Percentiles rank a stretch among this genome's conserved stretches.
These are phyloP conservation scores for Oegoconia quadripuncta DNA, from an alignment of 2,888 invertebrate genomes.

Conservation along the genomic window DNA sequence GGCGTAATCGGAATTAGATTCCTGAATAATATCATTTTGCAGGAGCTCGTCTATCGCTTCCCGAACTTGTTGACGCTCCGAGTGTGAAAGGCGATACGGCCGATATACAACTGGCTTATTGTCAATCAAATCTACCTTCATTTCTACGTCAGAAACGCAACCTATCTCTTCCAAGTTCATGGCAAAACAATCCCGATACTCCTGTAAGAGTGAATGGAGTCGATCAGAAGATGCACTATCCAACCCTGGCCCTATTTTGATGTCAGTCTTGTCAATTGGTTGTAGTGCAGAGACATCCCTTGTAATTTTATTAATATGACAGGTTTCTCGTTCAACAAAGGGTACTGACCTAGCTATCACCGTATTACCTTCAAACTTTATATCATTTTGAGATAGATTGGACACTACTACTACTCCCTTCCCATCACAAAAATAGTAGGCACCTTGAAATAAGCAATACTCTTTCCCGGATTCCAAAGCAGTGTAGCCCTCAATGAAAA, in stretches of 20 bases:
- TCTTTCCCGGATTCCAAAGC: constrained; percentile 14
- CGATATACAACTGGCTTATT: constrained; percentile 21
- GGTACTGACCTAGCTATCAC: constrained; percentile 1
- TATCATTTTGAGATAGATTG: background rate
- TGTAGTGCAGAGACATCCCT: background rate
- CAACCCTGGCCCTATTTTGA: background rate
- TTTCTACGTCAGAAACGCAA: constrained; percentile 12
- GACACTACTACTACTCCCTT: constrained; percentile 12
- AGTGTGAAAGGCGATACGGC: constrained; percentile 19
- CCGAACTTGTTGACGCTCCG: constrained; percentile 18
- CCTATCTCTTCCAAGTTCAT: constrained; percentile 17
- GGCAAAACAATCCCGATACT: constrained; percentile 4
- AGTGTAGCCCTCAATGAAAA: constrained; percentile 16
- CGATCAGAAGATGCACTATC: background rate
- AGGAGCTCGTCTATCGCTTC: constrained; percentile 19
- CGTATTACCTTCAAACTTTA: background rate
- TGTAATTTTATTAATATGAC: constrained; percentile 1
- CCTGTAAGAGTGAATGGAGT: background rate
- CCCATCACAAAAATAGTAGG: constrained; percentile 10
- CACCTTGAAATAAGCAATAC: constrained; percentile 15
- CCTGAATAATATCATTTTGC: constrained; percentile 19
- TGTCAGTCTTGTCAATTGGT: background rate
- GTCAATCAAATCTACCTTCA: constrained; percentile 19
- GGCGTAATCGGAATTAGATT: constrained; percentile 21
- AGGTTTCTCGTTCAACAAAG: background rate